Percentiles rank a stretch among this genome's conserved stretches.
Conservation (phyloP, 1,140 invertebrate genomes). For the Oreohelix idahoensis region DNA sequence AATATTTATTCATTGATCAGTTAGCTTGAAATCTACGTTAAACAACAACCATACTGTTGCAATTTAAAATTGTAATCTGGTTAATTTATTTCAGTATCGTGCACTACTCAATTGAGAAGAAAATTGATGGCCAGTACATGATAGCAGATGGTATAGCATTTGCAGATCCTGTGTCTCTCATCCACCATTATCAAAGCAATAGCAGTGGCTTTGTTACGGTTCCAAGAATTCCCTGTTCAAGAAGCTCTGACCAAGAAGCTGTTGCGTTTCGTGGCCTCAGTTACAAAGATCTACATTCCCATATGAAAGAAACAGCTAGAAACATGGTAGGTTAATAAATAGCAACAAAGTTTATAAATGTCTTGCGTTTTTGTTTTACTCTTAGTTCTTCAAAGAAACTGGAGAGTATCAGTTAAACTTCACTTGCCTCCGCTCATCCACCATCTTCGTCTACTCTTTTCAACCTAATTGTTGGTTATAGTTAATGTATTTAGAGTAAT, state of each 20-base stretch:
- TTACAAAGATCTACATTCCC: conserved; percentile 70
- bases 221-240: conserved; percentile 68
- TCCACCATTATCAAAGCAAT: conserved; percentile 63
- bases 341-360: too few species aligned
- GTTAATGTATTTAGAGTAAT: too few species aligned
- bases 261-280: conserved; percentile 74
- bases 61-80: neutral
- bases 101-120: conserved; percentile 72
- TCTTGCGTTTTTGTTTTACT: too few species aligned
- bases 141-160: conserved; percentile 68
- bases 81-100: conserved; percentile 59
- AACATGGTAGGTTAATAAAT: conserved; percentile 48
- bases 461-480: too few species aligned
- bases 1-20: too few species aligned
- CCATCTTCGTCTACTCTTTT: too few species aligned
- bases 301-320: conserved; percentile 67
- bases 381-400: too few species aligned
- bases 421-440: too few species aligned
- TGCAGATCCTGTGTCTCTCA: conserved; percentile 68
- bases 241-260: conserved; percentile 66
- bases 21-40: too few species aligned
- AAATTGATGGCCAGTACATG: conserved; percentile 69
- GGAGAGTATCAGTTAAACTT: too few species aligned
- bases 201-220: conserved; percentile 69
- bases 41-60: too few species aligned